Conservation (phyloP, 64 coral and sea anemone species). For the Montipora capricornis region DNA sequence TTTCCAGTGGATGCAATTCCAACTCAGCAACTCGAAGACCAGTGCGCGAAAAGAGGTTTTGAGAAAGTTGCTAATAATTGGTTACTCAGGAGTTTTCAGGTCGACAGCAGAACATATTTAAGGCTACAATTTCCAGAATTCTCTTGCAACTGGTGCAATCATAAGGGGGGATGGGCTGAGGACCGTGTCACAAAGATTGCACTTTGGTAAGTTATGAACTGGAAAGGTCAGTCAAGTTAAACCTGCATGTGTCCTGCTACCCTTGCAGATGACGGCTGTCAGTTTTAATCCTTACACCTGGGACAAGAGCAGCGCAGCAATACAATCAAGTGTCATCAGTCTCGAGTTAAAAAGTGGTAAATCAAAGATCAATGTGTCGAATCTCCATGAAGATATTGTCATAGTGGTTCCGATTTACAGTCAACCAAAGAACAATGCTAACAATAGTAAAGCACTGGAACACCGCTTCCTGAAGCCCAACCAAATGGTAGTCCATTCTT, state of each 20-base stretch:
- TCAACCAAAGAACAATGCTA: neutral
- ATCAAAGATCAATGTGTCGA: constrained; percentile 24
- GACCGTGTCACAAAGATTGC: neutral
- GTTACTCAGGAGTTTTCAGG: too few species aligned
- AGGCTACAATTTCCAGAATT: too few species aligned
- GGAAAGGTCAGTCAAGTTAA: neutral
- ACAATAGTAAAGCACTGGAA: neutral
- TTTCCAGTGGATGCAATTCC: too few species aligned
- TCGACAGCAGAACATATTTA: too few species aligned
- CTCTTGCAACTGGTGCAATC: too few species aligned
- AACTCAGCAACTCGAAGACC: too few species aligned
- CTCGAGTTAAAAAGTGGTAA: neutral
- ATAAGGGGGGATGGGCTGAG: too few species aligned
- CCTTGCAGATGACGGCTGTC: constrained; percentile 34
- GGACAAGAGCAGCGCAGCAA: constrained; percentile 37
- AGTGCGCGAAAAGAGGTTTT: too few species aligned
- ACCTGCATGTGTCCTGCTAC: neutral
- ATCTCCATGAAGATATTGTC: constrained; percentile 46
- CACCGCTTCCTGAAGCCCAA: constrained; percentile 79
- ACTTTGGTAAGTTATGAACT: neutral
- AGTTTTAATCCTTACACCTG: constrained; percentile 46
- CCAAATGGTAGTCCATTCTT: constrained; percentile 18
- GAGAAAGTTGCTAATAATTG: too few species aligned
- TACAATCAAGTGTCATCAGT: constrained; percentile 47
- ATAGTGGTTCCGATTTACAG: constrained; percentile 33